A percentile compares a stretch with the other conserved stretches of the same genome.
Conservation (phyloP, 2,113 vertebrate genomes). For the Coryphaenoides rupestris region DNA sequence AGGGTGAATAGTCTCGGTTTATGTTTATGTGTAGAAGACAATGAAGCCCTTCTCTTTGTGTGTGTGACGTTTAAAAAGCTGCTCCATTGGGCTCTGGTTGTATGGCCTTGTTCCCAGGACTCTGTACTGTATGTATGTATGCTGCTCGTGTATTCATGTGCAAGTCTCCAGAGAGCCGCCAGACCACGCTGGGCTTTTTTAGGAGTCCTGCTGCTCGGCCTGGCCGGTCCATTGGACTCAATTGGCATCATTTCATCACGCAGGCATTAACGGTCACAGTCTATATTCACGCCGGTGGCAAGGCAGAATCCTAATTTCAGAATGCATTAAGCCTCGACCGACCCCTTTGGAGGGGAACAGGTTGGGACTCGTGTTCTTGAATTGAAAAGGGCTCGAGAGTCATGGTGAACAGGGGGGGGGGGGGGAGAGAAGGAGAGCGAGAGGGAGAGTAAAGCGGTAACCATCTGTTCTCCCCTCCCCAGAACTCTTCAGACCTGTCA, state of each 20-base stretch:
- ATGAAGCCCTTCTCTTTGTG: conserved; percentile 36
- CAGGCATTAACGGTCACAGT: conserved; percentile 17
- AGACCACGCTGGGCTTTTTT: conserved; percentile 41
- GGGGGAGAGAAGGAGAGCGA: neutral
- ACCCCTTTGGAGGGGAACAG: conserved; percentile 25
- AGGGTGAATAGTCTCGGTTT: conserved; percentile 2
- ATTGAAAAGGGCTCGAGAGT: conserved; percentile 19
- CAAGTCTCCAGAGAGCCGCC: conserved; percentile 34
- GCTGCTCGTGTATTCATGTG: conserved; percentile 53
- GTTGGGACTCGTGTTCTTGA: conserved; percentile 33
- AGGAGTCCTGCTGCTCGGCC: conserved; percentile 41
- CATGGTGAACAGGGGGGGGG: neutral
- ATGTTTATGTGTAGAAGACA: conserved; percentile 12
- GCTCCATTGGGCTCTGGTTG: conserved; percentile 23
- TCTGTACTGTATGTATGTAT: conserved; percentile 23
- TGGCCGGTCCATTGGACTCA: conserved; percentile 37
- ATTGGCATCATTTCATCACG: conserved; percentile 34
- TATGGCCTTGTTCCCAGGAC: conserved; percentile 7
- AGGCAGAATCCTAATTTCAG: conserved; percentile 62
- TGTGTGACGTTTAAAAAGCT: conserved; percentile 26
- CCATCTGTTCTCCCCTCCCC: conserved; percentile 71
- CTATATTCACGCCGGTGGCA: conserved; percentile 34
- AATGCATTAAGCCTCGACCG: conserved; percentile 42
- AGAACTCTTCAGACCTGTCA: conserved; percentile 91
- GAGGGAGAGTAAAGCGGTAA: conserved; percentile 46